phyloP scores from a whole-genome alignment of 2,888 invertebrate genomes.

The Melanargia galathea region DNA sequence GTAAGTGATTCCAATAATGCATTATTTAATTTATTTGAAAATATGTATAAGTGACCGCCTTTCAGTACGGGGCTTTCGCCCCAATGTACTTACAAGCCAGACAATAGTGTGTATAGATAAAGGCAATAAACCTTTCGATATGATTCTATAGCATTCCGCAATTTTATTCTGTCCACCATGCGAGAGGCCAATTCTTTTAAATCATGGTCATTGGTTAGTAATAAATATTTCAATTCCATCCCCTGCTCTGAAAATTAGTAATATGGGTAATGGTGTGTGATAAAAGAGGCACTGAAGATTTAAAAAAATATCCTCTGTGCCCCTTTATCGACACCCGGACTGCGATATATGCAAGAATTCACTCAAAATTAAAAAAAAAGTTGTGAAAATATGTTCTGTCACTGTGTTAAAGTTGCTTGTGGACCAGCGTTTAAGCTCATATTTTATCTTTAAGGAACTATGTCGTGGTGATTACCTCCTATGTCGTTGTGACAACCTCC shows the following conservation, averaged over 20 bases:
- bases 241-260: conserved; percentile 1
- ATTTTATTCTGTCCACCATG: conserved; percentile 1
- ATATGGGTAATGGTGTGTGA: background rate
- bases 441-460: too few species aligned
- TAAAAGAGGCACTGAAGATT: conserved; percentile 1
- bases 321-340: conserved; percentile 1
- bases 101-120: background rate
- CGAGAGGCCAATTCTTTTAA: conserved; percentile 1
- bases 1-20: background rate
- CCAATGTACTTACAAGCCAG: background rate
- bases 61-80: background rate
- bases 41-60: conserved; percentile 1
- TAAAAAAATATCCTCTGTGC: background rate
- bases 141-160: conserved; percentile 1
- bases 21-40: conserved; percentile 1
- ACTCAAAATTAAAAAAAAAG: too few species aligned
- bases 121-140: background rate
- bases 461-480: too few species aligned
- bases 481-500: too few species aligned
- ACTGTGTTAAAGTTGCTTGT: too few species aligned
- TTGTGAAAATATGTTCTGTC: too few species aligned
- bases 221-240: conserved; percentile 1
- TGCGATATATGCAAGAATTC: conserved; percentile 1
- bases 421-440: too few species aligned
- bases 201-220: conserved; percentile 1